Percentiles rank a stretch among this genome's conserved stretches.
phyloP scores from a whole-genome alignment of 2,797 vertebrate genomes.

The Xenentodon cancila region DNA sequence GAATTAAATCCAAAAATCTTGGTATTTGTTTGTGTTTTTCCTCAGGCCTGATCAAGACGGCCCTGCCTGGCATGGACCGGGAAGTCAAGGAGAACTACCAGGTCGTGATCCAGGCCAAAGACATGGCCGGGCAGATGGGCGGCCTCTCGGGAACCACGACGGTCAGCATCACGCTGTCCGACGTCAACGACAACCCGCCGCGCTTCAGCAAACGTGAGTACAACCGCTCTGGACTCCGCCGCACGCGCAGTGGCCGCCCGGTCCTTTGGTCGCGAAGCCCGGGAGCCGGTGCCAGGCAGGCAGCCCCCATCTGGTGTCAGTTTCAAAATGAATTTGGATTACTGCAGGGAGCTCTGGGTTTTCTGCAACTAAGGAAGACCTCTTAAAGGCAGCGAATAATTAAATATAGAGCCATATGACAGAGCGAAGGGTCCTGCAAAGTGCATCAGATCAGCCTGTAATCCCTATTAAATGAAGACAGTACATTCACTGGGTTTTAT shows the following conservation, averaged over 20 bases:
- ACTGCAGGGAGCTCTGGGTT: constrained; percentile 57
- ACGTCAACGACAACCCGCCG: constrained; percentile 95
- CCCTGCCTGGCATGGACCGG: constrained; percentile 93
- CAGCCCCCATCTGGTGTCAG: constrained; percentile 79
- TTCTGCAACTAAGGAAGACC: constrained; percentile 42
- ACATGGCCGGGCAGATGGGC: constrained; percentile 98
- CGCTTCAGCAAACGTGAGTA: constrained; percentile 91
- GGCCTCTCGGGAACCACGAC: constrained; percentile 94
- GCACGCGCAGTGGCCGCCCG: constrained; percentile 35
- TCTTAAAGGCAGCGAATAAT: constrained; percentile 72
- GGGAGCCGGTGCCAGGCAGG: constrained; percentile 39
- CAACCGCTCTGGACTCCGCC: constrained; percentile 43
- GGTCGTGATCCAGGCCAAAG: constrained; percentile 96
- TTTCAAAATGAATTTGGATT: constrained; percentile 82
- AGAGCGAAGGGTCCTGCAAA: constrained; percentile 67
- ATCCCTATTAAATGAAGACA: constrained; percentile 76
- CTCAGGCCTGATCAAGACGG: constrained; percentile 93
- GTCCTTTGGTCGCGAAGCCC: background rate
- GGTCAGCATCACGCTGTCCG: constrained; percentile 92
- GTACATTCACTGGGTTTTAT: constrained; percentile 67
- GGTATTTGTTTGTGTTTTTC: background rate
- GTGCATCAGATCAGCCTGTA: constrained; percentile 76
- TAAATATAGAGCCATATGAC: constrained; percentile 75
- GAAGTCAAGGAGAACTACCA: constrained; percentile 93
- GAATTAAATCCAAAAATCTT: too few relatives aligned